Evolutionary conservation across 2,888 invertebrate genomes (phyloP).

Genomic region (Drosophila algonquin): DNA sequence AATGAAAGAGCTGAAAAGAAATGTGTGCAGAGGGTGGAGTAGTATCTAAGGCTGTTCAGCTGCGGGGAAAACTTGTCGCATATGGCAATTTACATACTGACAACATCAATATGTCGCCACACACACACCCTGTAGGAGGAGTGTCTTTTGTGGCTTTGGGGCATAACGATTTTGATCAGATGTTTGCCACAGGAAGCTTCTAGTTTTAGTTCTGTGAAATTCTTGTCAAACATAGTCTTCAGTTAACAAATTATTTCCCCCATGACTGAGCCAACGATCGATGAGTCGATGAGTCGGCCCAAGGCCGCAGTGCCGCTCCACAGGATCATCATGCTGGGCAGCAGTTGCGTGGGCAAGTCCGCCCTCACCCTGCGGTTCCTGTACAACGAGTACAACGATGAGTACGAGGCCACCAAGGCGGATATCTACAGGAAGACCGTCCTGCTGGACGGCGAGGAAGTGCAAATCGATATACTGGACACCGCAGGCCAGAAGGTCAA

Average conservation of each 20-base stretch:
- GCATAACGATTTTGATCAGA: not conserved
- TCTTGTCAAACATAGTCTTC: not conserved
- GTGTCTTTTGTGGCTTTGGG: not conserved
- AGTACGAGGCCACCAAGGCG: slow-evolving; percentile 99
- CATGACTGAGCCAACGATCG: not conserved
- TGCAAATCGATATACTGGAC: slow-evolving; percentile 99
- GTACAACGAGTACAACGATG: slow-evolving; percentile 99
- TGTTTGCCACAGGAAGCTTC: not conserved
- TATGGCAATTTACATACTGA: slow-evolving; percentile 77
- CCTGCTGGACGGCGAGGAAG: slow-evolving; percentile 96
- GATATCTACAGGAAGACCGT: slow-evolving; percentile 97
- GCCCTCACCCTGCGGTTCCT: slow-evolving; percentile 99
- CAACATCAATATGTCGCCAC: slow-evolving; percentile 61
- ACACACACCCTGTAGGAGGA: slow-evolving; percentile 3
- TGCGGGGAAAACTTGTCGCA: slow-evolving; percentile 44
- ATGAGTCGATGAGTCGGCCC: slow-evolving; percentile 83
- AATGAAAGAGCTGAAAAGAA: slow-evolving; percentile 30
- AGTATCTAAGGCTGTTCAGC: slow-evolving; percentile 28
- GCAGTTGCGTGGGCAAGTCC: slow-evolving; percentile 99
- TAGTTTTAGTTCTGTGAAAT: not conserved
- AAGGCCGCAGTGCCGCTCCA: slow-evolving; percentile 93
- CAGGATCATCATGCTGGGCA: slow-evolving; percentile 99
- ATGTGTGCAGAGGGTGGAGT: not conserved
- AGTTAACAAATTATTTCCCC: not conserved
- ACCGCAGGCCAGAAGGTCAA: slow-evolving; percentile 99